These are phyloP conservation scores for Agrilus cyanescens DNA, from an alignment of 2,888 invertebrate genomes.

Conservation along the genomic window DNA sequence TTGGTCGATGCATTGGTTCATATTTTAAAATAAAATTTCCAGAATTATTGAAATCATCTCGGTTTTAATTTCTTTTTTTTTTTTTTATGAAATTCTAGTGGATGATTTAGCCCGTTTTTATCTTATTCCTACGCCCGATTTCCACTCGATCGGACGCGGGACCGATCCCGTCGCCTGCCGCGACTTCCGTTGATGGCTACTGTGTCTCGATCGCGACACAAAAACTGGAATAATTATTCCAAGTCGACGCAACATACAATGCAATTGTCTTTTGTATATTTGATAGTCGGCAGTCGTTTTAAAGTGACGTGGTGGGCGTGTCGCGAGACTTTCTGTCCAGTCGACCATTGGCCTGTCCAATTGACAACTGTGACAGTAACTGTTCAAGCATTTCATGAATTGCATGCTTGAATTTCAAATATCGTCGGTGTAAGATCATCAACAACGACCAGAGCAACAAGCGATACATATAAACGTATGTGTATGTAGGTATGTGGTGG, in stretches of 20 bases:
- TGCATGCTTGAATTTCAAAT: conserved; percentile 25
- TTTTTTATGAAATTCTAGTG: conserved; percentile 1
- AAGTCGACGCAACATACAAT: conserved; percentile 9
- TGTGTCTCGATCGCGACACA: no score
- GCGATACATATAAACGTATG: no score
- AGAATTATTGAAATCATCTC: no score
- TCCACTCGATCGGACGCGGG: no score
- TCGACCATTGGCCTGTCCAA: conserved; percentile 23
- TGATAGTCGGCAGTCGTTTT: conserved; percentile 7
- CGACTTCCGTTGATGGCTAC: no score
- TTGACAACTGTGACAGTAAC: conserved; percentile 21
- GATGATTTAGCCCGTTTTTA: not conserved
- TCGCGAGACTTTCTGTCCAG: conserved; percentile 14
- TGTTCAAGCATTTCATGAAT: conserved; percentile 23
- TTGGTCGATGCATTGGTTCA: no score
- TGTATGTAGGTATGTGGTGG: no score
- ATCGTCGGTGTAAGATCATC: conserved; percentile 4
- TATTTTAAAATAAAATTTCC: no score
- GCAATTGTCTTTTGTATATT: conserved; percentile 26
- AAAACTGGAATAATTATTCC: no score
- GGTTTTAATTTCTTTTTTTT: not conserved
- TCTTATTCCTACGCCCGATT: no score
- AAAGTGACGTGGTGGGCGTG: conserved; percentile 21
- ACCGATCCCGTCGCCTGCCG: no score
- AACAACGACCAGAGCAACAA: no score